Evolutionary conservation across 2,888 invertebrate species (phyloP), one percentile per base, ranked within the genome.

Genomic region (Osmoderma eremita): DNA sequence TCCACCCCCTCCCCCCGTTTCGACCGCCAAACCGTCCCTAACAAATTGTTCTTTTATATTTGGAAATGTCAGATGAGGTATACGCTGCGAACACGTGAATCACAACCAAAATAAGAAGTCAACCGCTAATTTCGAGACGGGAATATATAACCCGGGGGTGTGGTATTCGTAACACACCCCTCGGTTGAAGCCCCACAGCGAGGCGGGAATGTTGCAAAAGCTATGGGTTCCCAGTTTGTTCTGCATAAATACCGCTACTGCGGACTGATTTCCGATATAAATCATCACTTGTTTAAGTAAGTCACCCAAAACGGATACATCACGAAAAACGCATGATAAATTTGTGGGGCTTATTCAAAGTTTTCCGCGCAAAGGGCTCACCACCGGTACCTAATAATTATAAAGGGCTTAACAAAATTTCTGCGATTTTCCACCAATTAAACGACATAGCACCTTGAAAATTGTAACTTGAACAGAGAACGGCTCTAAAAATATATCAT

Each of bases 31-130:
- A 17, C 17, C 36, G 15, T 42, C 63, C 58, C 67, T 56, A 63
- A 63, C 67, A 65, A 54, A 45, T 65, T 61, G 50, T 53, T 64
- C 68, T 58, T 65, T 68, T 65, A 65, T 65, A 56, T 65, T 56
- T 48, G 65, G 45, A 39, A 63, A 63, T 18, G 64, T 65, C 56
- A 53, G 65, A 53, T 22, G 22, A 48, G 61, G 45, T 48, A 22
- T 15, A 36, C 54, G 6, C 38, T 15, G n/a, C 38, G 30, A 50
- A 51, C 63, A 22, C 63, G 22, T 50, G 56, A 54, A 65, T 65
- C 56, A 65, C 48, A 65, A 56, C 48, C 65, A 65, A 54, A n/a
- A 56, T 65, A 56, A 18, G 36, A 65, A 65, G 20, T 17, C 38
- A 17, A 18, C 36, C 36, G 38, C 13, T 4, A 6, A 50, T 17